Evolutionary conservation across 2,797 vertebrate species (phyloP), one percentile per base, ranked within the genome.

Genomic region (Sebastes matsubarae): DNA sequence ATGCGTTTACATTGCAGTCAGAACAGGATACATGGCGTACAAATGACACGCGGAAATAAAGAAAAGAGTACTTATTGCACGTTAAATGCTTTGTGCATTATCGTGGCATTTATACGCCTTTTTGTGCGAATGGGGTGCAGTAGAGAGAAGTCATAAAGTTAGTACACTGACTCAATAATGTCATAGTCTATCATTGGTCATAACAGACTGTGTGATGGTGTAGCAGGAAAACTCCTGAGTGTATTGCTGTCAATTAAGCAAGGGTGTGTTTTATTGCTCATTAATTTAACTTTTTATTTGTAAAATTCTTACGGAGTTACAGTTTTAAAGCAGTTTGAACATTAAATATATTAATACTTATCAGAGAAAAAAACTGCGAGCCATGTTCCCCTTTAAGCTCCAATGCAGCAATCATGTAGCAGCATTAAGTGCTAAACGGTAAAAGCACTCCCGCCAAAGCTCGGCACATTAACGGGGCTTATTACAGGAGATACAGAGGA

Each of bases 401-500:
- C 8, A 18, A 1, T 0, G 8, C 73, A 30, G 50, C 42, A 70
- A 32, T 66, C 32, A 61, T 84, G 79, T 80, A 68, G 58, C 24
- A 68, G 16, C n/a, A 54, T 54, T 52, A 24, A 67, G n/a, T 73
- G 83, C 71, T 77, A 80, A 76, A 79, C 20, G 14, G 54, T 72
- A 70, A 82, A 75, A 78, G 59, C 59, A 25, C 66, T 78, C 13
- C 46, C 46, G 38, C 68, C 20, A 1, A 14, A 50, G 54, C 60
- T 58, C 24, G 0, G 2, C 72, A 68, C 68, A 34, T 75, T 70
- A 80, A 81, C 24, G 13, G 10, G 63, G 67, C 32, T 71, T 24
- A n/a, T 85, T 86, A 82, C 55, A 46, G 71, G 80, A 82, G 77
- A 84, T 80, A 65, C 72, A 83, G 78, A 89, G 87, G 88, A 72